Base-by-base conservation (phyloP, 2,888 invertebrate species). In the Sphecodes monilicornis region DNA sequence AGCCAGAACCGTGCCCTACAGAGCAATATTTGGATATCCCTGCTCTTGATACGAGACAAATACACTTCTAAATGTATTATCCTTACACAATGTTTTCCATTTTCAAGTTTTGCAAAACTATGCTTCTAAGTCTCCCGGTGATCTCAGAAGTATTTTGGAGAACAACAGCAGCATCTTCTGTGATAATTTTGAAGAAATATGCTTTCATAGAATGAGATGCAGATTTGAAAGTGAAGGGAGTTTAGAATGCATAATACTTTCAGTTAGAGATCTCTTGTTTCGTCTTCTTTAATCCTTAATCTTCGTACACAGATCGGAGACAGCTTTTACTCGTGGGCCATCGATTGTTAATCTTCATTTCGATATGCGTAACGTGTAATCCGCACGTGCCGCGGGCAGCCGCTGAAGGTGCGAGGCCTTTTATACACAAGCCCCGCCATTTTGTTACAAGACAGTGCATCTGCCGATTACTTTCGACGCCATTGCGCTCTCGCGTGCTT, bases 401-500 rank as follows among this genome's bases (percentile, higher is more conserved):
- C 60, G 43, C 71, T 69, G 66, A 36, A 18, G 29, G 3, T 6
- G 26, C 60, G 32, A 70, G 22, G 46, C 16, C 57, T 80, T 77
- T 69, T 57, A 73, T 69, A 76, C 76, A 72, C 36, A 69, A 72
- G 76, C 22, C 80, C n/a, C 41, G 43, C 32, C 78, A 50, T 70
- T 70, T 70, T 74, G 74, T 71, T 50, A 36, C 69, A 57, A 75
- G 66, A 57, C 78, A 64, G 11, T 74, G 39, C 77, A 46, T 75
- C 46, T 43, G 69, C 8, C 81, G 41, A 78, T 82, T 78, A 72
- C 57, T 18, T 78, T 84, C 78, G 74, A 16, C 81, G 46, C 73
- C 77, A 77, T 81, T 81, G 39, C 66, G 29, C 18, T 71, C 39
- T 29, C 57, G 76, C n/a, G n/a, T 26, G 41, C 16, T 66, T 76